Evolutionary conservation across 2,888 invertebrate genomes (phyloP).

Genomic region (Idaea biselata): DNA sequence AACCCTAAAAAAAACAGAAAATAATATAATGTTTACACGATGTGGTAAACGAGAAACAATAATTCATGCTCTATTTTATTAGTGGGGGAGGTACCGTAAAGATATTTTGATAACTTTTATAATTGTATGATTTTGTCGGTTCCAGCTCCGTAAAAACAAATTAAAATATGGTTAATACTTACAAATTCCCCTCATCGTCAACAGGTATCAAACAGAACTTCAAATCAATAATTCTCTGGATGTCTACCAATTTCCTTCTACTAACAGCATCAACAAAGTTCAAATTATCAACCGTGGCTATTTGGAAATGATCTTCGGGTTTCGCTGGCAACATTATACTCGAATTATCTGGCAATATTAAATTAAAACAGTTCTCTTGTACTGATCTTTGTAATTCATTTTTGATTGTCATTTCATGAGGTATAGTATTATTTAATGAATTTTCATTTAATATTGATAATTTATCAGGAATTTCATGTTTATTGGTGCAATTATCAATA

Average conservation of each 20-base stretch:
- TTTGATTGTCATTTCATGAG: not conserved
- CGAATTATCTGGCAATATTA: constrained; percentile 25
- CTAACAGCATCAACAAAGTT: constrained; percentile 21
- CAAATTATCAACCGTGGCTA: constrained; percentile 43
- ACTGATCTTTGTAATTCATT: not conserved
- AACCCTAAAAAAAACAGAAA: no score
- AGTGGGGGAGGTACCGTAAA: no score
- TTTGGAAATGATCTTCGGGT: constrained; percentile 48
- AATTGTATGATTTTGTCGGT: no score
- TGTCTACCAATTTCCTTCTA: constrained; percentile 38
- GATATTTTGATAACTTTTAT: no score
- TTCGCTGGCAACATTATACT: constrained; percentile 34
- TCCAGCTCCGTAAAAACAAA: no score
- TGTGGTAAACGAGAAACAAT: no score
- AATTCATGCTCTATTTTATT: no score
- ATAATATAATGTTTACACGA: no score
- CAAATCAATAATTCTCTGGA: constrained; percentile 55
- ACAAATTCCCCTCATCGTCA: constrained; percentile 60
- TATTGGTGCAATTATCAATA: constrained; percentile 22
- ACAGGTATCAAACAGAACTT: constrained; percentile 40
- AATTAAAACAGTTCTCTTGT: not conserved
- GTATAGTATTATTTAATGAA: not conserved
- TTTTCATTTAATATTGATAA: not conserved
- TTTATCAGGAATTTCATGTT: not conserved
- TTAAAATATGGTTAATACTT: constrained; percentile 35